Percentiles rank a stretch among this genome's conserved stretches.
Evolutionary conservation across 1,140 invertebrate species (phyloP).

Genomic region (Drosophila grimshawi): DNA sequence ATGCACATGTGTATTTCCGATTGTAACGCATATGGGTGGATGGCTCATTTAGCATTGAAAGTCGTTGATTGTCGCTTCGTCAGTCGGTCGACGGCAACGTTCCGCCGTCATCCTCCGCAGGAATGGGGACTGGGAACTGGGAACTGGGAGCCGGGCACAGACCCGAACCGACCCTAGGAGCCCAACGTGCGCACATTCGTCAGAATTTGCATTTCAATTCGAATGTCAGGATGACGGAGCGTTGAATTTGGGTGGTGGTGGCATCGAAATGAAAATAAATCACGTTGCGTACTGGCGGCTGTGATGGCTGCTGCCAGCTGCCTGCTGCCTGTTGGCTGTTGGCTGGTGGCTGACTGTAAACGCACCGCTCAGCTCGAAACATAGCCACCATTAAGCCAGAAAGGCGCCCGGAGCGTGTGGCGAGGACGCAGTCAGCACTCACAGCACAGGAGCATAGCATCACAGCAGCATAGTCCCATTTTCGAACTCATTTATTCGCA

Average conservation of each 20-base stretch:
- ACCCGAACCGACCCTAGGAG: slow-evolving; percentile 41
- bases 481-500: slow-evolving; percentile 75
- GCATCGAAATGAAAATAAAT: slow-evolving; percentile 81
- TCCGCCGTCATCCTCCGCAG: slow-evolving; percentile 18
- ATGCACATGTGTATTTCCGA: slow-evolving; percentile 51
- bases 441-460: neutral
- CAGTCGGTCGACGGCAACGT: slow-evolving; percentile 44
- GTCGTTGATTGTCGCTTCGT: slow-evolving; percentile 49
- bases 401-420: slow-evolving; percentile 48
- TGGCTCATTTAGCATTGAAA: slow-evolving; percentile 72
- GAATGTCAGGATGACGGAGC: slow-evolving; percentile 79
- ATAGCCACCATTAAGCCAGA: slow-evolving; percentile 74
- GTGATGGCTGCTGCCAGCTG: neutral
- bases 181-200: slow-evolving; percentile 74
- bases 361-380: slow-evolving; percentile 55
- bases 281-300: slow-evolving; percentile 53
- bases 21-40: slow-evolving; percentile 64
- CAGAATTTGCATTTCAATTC: slow-evolving; percentile 83
- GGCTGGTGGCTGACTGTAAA: slow-evolving; percentile 17
- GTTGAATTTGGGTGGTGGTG: slow-evolving; percentile 70
- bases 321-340: neutral
- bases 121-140: neutral
- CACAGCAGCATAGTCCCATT: slow-evolving; percentile 29
- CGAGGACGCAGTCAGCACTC: slow-evolving; percentile 5
- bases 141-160: neutral